Evolutionary conservation across 2,797 vertebrate genomes (phyloP), one percentile per base, ranked within the genome.

Genomic region (Hoplostethus mediterraneus): DNA sequence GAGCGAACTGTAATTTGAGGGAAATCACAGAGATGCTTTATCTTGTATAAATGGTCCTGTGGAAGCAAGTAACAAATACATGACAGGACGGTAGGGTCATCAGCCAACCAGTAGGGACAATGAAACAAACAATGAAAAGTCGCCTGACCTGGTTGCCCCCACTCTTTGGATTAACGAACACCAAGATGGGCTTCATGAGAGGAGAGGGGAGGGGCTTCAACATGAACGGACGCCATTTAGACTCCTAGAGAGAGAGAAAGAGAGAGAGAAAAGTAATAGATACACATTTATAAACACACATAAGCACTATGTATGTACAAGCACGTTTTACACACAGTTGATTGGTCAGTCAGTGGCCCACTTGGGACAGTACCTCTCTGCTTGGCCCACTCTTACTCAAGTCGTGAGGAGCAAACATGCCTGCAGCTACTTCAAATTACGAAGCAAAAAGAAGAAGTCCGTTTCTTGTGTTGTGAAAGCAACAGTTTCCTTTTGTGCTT

Each of bases 101-200:
- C 12, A 36, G 33, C 25, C 11, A 30, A 0, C 21, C 21, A 21
- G 21, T 21, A 21, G 21, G 21, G 21, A 21, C 21, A 21, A 38
- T 11, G 25, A 16, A 52, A 49, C 13, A 44, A 38, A 59, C 28
- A 47, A 25, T 11, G 28, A 11, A 16, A 38, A 2, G 33, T 30
- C 12, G 14, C 1, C 84, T 59, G 28, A 99, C 98, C 97, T 99
- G 98, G 92, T 99, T 99, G 49, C 98, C 98, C 5, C 98, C 98
- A 40, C 98, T 99, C 92, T 98, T 99, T 71, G 98, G 98, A 87
- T 99, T 99, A 57, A 99, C 97, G 80, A 99, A 99, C 67, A 99
- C 98, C 89, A 99, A 93, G 81, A 99, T 94, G 0, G 98, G 98
- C 82, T 99, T 99, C 96, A 99, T 98, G 74, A 99, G 96, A 0